These are phyloP conservation scores for Muntiacus muntjak DNA, from an alignment of 2,113 vertebrate species.

Conservation along the genomic window DNA sequence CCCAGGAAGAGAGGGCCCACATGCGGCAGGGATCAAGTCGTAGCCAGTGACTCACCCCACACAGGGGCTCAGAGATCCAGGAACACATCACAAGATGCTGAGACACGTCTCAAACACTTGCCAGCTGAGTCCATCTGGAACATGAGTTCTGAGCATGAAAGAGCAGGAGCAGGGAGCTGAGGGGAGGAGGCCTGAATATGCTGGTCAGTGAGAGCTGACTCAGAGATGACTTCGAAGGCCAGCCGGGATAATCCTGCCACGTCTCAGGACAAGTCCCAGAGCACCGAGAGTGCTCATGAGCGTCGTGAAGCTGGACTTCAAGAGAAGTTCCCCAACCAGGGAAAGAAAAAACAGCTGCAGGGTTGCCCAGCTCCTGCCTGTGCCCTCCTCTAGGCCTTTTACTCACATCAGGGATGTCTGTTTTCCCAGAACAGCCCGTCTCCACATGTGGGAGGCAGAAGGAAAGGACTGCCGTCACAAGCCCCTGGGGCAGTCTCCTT, in stretches of 20 bases:
- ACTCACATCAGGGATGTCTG: neutral
- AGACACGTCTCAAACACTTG: constrained; percentile 69
- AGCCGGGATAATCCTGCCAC: neutral
- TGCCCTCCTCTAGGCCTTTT: neutral
- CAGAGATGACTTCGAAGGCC: constrained; percentile 37
- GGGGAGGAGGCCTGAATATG: constrained; percentile 22
- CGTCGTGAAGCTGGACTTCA: neutral
- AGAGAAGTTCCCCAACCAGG: neutral
- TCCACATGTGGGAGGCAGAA: neutral
- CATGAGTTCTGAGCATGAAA: constrained; percentile 44
- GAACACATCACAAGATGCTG: constrained; percentile 69
- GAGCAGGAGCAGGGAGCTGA: neutral
- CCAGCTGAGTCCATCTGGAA: constrained; percentile 73
- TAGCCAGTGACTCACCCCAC: constrained; percentile 60
- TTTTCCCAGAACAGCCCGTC: neutral
- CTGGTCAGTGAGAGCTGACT: constrained; percentile 42
- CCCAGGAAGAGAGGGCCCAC: neutral
- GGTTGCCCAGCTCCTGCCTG: neutral
- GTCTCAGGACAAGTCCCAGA: neutral
- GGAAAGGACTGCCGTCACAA: neutral
- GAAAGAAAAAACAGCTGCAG: neutral
- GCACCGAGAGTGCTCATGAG: neutral
- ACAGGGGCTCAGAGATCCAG: constrained; percentile 19
- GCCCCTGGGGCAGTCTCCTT: neutral
- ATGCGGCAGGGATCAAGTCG: neutral